A percentile compares a stretch with the other conserved stretches of the same genome.
phyloP scores from a whole-genome alignment of 2,797 vertebrate genomes.

The Falco columbarius region DNA sequence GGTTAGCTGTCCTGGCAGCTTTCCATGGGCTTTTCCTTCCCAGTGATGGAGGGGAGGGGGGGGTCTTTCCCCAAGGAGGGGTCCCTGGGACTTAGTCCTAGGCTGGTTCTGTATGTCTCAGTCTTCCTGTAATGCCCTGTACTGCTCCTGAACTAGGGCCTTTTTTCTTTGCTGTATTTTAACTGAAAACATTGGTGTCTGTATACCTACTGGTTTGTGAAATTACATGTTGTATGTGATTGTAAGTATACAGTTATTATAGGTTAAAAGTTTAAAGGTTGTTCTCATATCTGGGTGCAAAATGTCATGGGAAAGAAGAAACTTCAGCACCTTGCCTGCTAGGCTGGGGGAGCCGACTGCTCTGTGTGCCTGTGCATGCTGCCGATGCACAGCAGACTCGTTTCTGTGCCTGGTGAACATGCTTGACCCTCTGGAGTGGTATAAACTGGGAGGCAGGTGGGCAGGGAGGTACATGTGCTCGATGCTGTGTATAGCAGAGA shows the following conservation, averaged over 20 bases:
- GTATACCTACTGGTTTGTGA: not conserved
- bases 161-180: not conserved
- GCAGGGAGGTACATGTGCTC: not conserved
- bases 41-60: not conserved
- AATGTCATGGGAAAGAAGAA: not conserved
- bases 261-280: not conserved
- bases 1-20: not conserved
- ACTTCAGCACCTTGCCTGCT: not conserved
- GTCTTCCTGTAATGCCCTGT: not conserved
- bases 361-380: rapidly evolving
- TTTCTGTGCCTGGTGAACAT: not conserved
- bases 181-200: not conserved
- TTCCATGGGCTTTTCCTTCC: not conserved
- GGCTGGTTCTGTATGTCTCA: not conserved
- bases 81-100: not conserved
- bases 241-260: not conserved
- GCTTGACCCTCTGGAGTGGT: not conserved
- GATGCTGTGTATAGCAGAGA: rapidly evolving
- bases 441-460: not conserved
- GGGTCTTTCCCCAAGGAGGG: not conserved
- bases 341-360: not conserved
- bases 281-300: not conserved
- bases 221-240: not conserved
- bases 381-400: not conserved
- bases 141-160: not conserved